Percentiles rank a stretch among this genome's conserved stretches.
These are phyloP conservation scores for Bombus huntii DNA, from an alignment of 1,140 invertebrate species.

Conservation along the genomic window DNA sequence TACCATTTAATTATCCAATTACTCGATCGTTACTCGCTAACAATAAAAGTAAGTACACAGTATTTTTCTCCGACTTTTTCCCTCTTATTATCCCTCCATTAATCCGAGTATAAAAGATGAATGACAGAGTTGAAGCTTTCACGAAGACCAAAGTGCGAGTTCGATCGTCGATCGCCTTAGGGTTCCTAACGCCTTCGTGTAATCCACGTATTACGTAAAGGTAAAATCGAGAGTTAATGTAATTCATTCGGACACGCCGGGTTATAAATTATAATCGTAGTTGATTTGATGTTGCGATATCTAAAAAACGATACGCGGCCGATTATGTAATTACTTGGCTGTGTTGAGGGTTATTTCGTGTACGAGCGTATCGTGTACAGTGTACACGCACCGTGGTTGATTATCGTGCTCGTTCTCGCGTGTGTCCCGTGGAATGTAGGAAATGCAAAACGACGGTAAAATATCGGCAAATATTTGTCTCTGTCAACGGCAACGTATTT, in stretches of 20 bases:
- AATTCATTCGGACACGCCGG: conserved; percentile 24
- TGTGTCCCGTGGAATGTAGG: conserved; percentile 7
- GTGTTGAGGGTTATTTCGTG: neutral
- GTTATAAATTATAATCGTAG: conserved; percentile 41
- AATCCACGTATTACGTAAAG: conserved; percentile 27
- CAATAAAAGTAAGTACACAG: neutral
- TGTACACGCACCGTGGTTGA: no score
- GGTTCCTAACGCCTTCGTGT: neutral
- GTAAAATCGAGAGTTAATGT: conserved; percentile 38
- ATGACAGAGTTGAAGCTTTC: conserved; percentile 10
- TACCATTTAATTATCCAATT: neutral
- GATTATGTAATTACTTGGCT: conserved; percentile 18
- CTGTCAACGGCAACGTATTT: neutral
- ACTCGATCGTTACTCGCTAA: neutral
- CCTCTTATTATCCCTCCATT: no score
- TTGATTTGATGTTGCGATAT: conserved; percentile 19
- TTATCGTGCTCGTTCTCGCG: neutral
- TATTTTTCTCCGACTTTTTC: neutral
- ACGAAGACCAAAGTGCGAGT: neutral
- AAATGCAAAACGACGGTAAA: conserved; percentile 9
- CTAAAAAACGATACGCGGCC: conserved; percentile 19
- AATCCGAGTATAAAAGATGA: no score
- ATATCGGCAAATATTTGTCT: conserved; percentile 2
- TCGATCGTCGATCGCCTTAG: neutral
- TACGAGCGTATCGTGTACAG: no score